Base-by-base conservation (phyloP, 2,888 invertebrate genomes). In the Tetragonisca angustula region DNA sequence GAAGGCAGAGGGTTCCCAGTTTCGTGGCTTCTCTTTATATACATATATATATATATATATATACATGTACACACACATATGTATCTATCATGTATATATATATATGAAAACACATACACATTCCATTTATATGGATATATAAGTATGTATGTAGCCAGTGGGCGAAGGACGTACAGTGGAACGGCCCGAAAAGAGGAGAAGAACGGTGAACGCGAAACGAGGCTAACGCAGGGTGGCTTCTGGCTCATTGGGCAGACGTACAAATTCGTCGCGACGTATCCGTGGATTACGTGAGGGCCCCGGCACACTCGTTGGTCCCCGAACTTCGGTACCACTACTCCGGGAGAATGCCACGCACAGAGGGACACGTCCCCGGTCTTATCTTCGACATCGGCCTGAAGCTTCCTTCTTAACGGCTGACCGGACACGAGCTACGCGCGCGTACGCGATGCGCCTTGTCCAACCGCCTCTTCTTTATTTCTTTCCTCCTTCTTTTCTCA, bases 341-440 rank as follows among this genome's bases (percentile, higher is more conserved):
- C 64, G 17, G 69, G 36, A 78, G 78, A 85, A 81, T 61, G 81
- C 65, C 74, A 70, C 64, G 86, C 73, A 75, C 79, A 83, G 86
- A 78, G 90, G 86, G 89, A 89, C 89, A 79, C 77, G 86, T 88
- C 89, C 88, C 88, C 79, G 84, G 75, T 81, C 91, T 94, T 94
- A 93, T 94, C 93, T 93, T 93, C 86, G 91, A 92, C 93, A 94
- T 93, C 94, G 92, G 91, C 90, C 90, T 72, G 76, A 91, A 93
- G 93, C 93, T 94, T 94, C 93, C 93, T 93, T 93, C 94, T 93
- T 93, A 94, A 94, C 93, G 93, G 93, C 91, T 93, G 93, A 94
- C 91, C 93, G 92, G 91, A 92, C 91, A 92, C 92, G 88, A 86
- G 87, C 88, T 89, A 90, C 85, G 88, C 83, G 78, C 77, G 78